Conservation (phyloP, 2,888 invertebrate species). For the Trypoxylon attenuatum region DNA sequence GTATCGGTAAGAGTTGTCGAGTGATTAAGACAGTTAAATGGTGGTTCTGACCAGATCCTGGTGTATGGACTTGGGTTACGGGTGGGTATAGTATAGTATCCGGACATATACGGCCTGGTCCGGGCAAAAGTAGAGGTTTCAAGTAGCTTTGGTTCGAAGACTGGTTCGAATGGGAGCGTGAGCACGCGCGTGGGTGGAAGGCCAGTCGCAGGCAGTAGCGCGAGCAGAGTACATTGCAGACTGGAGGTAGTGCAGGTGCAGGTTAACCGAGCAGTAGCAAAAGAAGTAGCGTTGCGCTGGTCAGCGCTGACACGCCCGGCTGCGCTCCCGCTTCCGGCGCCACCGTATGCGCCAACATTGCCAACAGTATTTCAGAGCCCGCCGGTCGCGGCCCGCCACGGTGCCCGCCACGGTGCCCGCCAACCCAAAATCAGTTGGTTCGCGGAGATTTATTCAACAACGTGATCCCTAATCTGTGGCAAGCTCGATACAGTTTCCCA, state of each 20-base stretch:
- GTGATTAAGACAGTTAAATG: slow-evolving; percentile 31
- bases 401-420: slow-evolving; percentile 2
- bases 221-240: slow-evolving; percentile 50
- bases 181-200: slow-evolving; percentile 54
- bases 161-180: slow-evolving; percentile 45
- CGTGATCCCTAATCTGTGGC: no score
- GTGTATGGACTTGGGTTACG: slow-evolving; percentile 12
- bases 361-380: slow-evolving; percentile 15
- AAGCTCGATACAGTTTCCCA: no score
- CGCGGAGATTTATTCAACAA: neutral
- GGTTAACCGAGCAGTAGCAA: slow-evolving; percentile 54
- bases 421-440: neutral
- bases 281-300: slow-evolving; percentile 69
- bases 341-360: no score
- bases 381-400: no score
- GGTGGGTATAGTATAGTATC: neutral
- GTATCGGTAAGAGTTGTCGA: slow-evolving; percentile 3
- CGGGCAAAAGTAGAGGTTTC: slow-evolving; percentile 30
- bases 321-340: slow-evolving; percentile 68
- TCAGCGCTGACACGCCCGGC: slow-evolving; percentile 71
- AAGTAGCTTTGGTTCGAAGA: slow-evolving; percentile 27
- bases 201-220: slow-evolving; percentile 57
- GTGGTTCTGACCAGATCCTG: slow-evolving; percentile 25
- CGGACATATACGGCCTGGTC: neutral
- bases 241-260: slow-evolving; percentile 65